These are phyloP conservation scores for Poeciliopsis gracilis DNA, from an alignment of 2,797 vertebrate species.

Conservation along the genomic window DNA sequence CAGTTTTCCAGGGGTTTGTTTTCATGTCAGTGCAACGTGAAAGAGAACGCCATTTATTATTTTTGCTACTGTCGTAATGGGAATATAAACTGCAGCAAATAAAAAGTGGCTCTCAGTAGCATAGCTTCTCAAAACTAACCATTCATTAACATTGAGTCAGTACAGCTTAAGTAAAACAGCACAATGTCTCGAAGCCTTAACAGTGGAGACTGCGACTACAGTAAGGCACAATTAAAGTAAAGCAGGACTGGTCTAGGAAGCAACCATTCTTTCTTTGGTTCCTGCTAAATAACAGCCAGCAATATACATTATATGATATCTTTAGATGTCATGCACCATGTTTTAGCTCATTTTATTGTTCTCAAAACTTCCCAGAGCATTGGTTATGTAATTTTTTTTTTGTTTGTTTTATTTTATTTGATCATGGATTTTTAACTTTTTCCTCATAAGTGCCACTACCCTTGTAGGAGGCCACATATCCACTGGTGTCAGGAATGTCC, in stretches of 20 bases:
- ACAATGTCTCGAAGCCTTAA: slow-evolving; percentile 13
- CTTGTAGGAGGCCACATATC: slow-evolving; percentile 81
- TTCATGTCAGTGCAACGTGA: background rate
- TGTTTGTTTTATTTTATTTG: background rate
- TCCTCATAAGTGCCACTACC: slow-evolving; percentile 79
- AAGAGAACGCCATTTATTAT: background rate
- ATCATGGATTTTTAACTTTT: slow-evolving; percentile 78
- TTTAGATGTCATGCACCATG: slow-evolving; percentile 12
- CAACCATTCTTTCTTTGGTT: slow-evolving; percentile 27
- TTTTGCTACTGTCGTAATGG: background rate
- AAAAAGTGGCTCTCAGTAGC: background rate
- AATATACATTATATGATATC: slow-evolving; percentile 17
- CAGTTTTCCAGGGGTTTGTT: background rate
- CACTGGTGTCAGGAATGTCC: slow-evolving; percentile 75
- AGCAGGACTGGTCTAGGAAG: slow-evolving; percentile 17
- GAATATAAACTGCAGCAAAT: slow-evolving; percentile 1
- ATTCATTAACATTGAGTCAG: background rate
- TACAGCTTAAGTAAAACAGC: slow-evolving; percentile 14
- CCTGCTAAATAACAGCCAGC: slow-evolving; percentile 4
- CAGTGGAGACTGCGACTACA: background rate
- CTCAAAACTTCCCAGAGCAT: slow-evolving; percentile 21
- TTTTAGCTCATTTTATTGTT: background rate
- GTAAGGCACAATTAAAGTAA: slow-evolving; percentile 41
- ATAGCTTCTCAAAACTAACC: background rate
- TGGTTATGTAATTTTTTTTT: slow-evolving; percentile 7